phyloP scores from a whole-genome alignment of 2,113 vertebrate genomes.

The Hypanus sabinus region DNA sequence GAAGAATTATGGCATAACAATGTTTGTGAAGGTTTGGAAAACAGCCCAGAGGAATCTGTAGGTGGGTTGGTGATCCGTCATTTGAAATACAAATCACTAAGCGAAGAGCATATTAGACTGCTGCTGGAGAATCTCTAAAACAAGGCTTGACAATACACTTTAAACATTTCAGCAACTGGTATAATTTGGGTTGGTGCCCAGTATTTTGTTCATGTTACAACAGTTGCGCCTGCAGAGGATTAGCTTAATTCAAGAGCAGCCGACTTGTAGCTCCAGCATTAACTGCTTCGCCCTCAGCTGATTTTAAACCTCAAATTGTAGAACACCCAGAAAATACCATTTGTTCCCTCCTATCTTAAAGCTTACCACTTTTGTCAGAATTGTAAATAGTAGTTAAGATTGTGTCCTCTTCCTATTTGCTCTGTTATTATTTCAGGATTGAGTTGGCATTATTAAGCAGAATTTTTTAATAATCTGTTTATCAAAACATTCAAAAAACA shows the following conservation, averaged over 20 bases:
- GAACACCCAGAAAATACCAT: too few relatives aligned
- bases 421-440: neutral
- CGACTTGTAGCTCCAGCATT: too few relatives aligned
- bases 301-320: too few relatives aligned
- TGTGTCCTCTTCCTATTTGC: neutral
- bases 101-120: neutral
- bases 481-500: neutral
- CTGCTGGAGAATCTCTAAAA: neutral
- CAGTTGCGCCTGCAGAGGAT: neutral
- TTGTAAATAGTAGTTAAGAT: neutral
- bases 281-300: neutral
- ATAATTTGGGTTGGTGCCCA: neutral
- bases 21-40: neutral
- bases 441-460: neutral
- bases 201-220: neutral
- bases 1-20: neutral
- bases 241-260: neutral
- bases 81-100: neutral
- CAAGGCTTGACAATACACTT: neutral
- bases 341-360: neutral
- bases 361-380: neutral
- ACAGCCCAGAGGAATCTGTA: slow-evolving; percentile 20
- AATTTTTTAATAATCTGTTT: neutral
- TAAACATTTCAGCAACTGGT: neutral
- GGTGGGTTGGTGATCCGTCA: slow-evolving; percentile 24